Evolutionary conservation across 2,888 invertebrate genomes (phyloP).

Genomic region (Diarsia rubi): DNA sequence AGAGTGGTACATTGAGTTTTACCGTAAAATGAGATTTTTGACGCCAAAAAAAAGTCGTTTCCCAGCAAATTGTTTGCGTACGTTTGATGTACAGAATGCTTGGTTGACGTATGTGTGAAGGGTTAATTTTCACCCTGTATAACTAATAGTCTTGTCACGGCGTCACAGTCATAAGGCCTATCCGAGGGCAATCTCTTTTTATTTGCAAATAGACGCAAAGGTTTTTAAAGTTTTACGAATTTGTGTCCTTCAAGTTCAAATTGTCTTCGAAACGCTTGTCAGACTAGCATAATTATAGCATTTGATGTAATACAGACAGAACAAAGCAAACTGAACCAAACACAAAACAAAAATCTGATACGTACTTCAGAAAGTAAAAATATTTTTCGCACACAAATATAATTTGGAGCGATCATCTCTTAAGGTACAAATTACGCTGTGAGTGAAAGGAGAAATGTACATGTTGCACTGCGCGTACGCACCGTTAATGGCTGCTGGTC

Average conservation of each 20-base stretch:
- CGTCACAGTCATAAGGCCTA: too few relatives aligned
- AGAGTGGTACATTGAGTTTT: too few relatives aligned
- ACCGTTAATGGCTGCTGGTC: slow-evolving; percentile 79
- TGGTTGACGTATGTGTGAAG: too few relatives aligned
- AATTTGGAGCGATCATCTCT: slow-evolving; percentile 47
- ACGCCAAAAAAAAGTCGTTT: too few relatives aligned
- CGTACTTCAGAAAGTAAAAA: slow-evolving; percentile 52
- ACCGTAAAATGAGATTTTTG: too few relatives aligned
- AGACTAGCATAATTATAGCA: background rate
- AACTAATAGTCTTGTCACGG: too few relatives aligned
- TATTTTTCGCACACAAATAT: slow-evolving; percentile 62
- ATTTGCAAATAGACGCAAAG: background rate
- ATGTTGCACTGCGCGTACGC: slow-evolving; percentile 76
- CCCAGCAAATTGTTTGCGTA: too few relatives aligned
- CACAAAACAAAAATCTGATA: slow-evolving; percentile 2
- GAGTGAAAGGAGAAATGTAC: slow-evolving; percentile 86
- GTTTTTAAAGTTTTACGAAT: background rate
- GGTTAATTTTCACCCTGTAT: too few relatives aligned
- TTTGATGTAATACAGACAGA: background rate
- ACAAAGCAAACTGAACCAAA: background rate
- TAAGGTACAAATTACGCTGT: slow-evolving; percentile 79
- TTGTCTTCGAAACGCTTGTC: background rate
- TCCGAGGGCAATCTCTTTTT: too few relatives aligned
- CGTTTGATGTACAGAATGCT: too few relatives aligned
- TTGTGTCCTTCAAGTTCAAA: background rate